phyloP scores from a whole-genome alignment of 2,797 vertebrate species.

The Chelon auratus region DNA sequence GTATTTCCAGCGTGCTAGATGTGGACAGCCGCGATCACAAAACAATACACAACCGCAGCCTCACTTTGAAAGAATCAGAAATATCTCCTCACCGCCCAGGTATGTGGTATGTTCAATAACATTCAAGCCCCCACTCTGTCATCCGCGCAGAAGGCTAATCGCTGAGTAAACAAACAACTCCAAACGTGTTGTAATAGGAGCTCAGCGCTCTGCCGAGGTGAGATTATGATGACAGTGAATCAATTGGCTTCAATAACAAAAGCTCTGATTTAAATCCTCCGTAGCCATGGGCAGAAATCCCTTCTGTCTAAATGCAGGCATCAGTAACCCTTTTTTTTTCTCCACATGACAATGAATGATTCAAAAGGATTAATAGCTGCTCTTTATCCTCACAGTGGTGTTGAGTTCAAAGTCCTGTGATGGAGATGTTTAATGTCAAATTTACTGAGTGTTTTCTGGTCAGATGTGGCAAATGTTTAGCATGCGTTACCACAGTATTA shows the following conservation, averaged over 20 bases:
- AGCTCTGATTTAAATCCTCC: slow-evolving; percentile 71
- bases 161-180: slow-evolving; percentile 70
- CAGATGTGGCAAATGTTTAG: neutral
- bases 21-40: slow-evolving; percentile 4
- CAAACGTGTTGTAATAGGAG: slow-evolving; percentile 67
- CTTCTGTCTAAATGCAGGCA: slow-evolving; percentile 40
- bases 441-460: neutral
- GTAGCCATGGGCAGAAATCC: slow-evolving; percentile 42
- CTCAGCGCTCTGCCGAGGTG: slow-evolving; percentile 62
- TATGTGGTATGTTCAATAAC: slow-evolving; percentile 37
- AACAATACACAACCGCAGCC: slow-evolving; percentile 33
- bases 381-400: slow-evolving; percentile 7
- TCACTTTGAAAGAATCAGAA: slow-evolving; percentile 22
- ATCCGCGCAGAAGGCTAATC: slow-evolving; percentile 63
- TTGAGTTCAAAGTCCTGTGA: slow-evolving; percentile 8
- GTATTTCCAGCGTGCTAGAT: slow-evolving; percentile 11
- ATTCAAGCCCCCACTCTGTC: slow-evolving; percentile 40
- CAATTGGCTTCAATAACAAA: slow-evolving; percentile 71
- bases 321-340: slow-evolving; percentile 29
- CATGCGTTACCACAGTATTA: neutral
- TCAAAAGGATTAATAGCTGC: slow-evolving; percentile 35
- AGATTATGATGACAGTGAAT: slow-evolving; percentile 79
- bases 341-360: slow-evolving; percentile 38
- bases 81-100: slow-evolving; percentile 42
- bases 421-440: slow-evolving; percentile 25